Conservation (phyloP, 2,113 vertebrate species). For the Physeter macrocephalus region DNA sequence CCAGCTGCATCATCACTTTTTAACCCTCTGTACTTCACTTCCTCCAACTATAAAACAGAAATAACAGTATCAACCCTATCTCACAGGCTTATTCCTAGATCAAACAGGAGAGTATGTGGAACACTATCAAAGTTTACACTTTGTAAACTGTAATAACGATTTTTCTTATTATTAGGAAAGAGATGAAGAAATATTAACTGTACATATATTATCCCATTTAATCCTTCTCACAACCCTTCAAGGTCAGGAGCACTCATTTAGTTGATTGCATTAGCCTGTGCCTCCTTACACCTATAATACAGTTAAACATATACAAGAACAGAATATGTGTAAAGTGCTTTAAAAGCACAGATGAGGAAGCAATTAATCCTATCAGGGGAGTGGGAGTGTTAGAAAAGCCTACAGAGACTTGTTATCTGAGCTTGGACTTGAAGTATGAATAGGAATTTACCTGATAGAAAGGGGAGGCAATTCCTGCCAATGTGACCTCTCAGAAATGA, state of each 20-base stretch:
- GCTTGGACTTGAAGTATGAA: not conserved
- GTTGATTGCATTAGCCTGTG: not conserved
- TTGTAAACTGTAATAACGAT: not conserved
- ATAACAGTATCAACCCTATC: not conserved
- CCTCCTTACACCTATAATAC: not conserved
- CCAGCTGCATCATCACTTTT: not conserved
- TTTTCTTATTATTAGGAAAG: constrained; percentile 17
- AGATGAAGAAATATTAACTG: constrained; percentile 11
- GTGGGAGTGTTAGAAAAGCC: constrained; percentile 12
- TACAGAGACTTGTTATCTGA: constrained; percentile 16
- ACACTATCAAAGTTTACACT: not conserved
- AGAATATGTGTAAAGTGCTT: constrained; percentile 33
- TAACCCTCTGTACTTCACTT: not conserved
- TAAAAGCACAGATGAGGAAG: constrained; percentile 19
- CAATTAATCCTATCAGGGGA: constrained; percentile 29
- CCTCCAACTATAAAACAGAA: not conserved
- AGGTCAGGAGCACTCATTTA: not conserved
- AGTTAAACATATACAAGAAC: not conserved
- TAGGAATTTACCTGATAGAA: constrained; percentile 37
- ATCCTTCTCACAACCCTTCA: not conserved
- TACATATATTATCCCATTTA: constrained; percentile 3
- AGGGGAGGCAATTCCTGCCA: constrained; percentile 32
- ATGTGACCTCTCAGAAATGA: constrained; percentile 45
- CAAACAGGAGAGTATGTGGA: not conserved
- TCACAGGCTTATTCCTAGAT: not conserved